Evolutionary conservation across 2,888 invertebrate genomes (phyloP), one percentile per base, ranked within the genome.

Genomic region (Keiferia lycopersicella): DNA sequence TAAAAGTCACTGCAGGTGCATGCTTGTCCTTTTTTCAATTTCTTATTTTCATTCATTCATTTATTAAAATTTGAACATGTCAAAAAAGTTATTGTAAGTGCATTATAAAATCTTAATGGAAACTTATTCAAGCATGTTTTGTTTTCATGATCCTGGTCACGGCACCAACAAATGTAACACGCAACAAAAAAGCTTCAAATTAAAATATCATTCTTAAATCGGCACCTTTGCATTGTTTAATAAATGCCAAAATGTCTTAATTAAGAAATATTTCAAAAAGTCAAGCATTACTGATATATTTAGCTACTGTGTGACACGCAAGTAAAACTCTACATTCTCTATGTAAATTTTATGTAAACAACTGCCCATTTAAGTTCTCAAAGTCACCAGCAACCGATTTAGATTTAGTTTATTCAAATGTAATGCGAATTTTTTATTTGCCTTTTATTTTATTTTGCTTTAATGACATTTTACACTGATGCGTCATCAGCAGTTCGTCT

Each of bases 261-360:
- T 34, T 34, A 34, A 34, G 34, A 34, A 4, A 34, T 34, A 34
- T 10, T 34, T 34, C 34, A 34, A 34, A 34, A 7, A 8, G 10
- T n/a, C n/a, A n/a, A n/a, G n/a, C n/a, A n/a, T n/a, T n/a, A n/a
- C n/a, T n/a, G n/a, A n/a, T n/a, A n/a, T n/a, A n/a, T 12, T 20
- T 20, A 51, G 2, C 12, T 8, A 18, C 20, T 20, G 8, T 18
- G 11, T 20, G 8, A 22, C 20, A 51, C 51, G 18, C 20, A 10
- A 51, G 20, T 20, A 22, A 51, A 51, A 18, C 11, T 41, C 20
- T 12, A 22, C 51, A 51, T 51, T 51, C 8, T 0, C 12, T 51
- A 51, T 51, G 51, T 22, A 22, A 51, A 51, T 51, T 18, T 51
- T 22, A 51, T 51, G 51, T 51, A 11, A 51, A 51, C 51, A 51